These are phyloP conservation scores for Drosophila putrida DNA, from an alignment of 2,888 invertebrate species.

Conservation along the genomic window DNA sequence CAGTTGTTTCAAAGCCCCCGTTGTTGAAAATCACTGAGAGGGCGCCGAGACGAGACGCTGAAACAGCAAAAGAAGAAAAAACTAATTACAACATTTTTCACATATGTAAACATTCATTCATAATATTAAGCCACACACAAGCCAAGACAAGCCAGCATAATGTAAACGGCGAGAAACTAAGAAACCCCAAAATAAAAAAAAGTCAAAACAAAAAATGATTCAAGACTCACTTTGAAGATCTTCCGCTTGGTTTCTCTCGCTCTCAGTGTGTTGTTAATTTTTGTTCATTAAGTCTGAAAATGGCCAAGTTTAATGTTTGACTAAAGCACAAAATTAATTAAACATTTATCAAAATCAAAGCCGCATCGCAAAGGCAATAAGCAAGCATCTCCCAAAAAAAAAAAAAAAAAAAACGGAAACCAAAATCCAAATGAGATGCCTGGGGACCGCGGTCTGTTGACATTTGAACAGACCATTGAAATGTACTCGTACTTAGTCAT, in stretches of 20 bases:
- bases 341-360: constrained; percentile 83
- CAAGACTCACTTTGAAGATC: constrained; percentile 76
- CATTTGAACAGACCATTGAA: constrained; percentile 58
- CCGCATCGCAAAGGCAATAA: constrained; percentile 50
- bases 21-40: constrained; percentile 75
- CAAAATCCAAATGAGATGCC: constrained; percentile 18
- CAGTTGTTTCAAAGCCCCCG: constrained; percentile 71
- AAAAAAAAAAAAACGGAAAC: constrained; percentile 17
- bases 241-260: constrained; percentile 71
- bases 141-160: constrained; percentile 74
- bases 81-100: constrained; percentile 82
- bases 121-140: constrained; percentile 67
- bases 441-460: constrained; percentile 53
- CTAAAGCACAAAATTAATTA: constrained; percentile 79
- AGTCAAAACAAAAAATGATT: constrained; percentile 39
- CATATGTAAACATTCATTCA: constrained; percentile 82
- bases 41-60: constrained; percentile 32
- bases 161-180: constrained; percentile 68
- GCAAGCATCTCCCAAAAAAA: constrained; percentile 29
- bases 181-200: constrained; percentile 36
- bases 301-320: constrained; percentile 74
- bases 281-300: constrained; percentile 82
- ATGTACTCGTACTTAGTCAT: constrained; percentile 23
- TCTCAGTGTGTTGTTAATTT: constrained; percentile 79
- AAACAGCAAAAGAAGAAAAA: constrained; percentile 48